Base-by-base conservation (phyloP, 2,113 vertebrate genomes). In the Neodon shergylaensis region DNA sequence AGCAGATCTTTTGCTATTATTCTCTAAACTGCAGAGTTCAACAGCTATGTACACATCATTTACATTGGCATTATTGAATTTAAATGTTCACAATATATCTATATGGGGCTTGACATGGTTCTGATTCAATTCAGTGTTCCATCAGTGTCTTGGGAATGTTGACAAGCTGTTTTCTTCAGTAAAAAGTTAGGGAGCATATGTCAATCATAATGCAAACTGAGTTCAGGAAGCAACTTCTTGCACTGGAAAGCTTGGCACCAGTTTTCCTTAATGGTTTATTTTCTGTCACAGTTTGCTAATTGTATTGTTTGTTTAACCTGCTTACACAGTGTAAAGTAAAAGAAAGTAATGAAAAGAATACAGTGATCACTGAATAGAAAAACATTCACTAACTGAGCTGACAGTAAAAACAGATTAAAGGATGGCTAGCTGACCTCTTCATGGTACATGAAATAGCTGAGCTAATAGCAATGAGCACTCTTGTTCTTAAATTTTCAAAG, bases 381-480 rank as follows among this genome's bases (percentile, higher is more conserved):
- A 92, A 83, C 92, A 49, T 94, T 42, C 63, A 54, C 76, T 85
- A 73, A 54, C 72, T 86, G 73, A 95, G 68, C 76, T 95, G 42
- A 95, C 77, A 68, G 21, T 96, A 97, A 95, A 95, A 73, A 93
- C 94, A 95, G 61, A 17, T 90, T 93, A 49, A 88, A 93, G 97
- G 87, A 24, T 33, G 39, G 88, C 1, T 28, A 82, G 39, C 11
- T 91, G 66, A 66, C 49, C 82, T 85, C 88, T 95, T 49, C 8
- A 4, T 49, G 2, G 26, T 79, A 9, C 42, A 24, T 84, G 82
- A 44, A 61, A 33, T 36, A 65, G 70, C n/a, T 42, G 31, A 77
- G 8, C 42, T 44, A 61, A 21, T 39, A 72, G 3, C 26, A 44
- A 22, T 14, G 5, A 49, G 21, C 0, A 0, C 52, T 83, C 47